These are phyloP conservation scores for Sicus ferrugineus DNA, from an alignment of 2,888 invertebrate species.

Conservation along the genomic window DNA sequence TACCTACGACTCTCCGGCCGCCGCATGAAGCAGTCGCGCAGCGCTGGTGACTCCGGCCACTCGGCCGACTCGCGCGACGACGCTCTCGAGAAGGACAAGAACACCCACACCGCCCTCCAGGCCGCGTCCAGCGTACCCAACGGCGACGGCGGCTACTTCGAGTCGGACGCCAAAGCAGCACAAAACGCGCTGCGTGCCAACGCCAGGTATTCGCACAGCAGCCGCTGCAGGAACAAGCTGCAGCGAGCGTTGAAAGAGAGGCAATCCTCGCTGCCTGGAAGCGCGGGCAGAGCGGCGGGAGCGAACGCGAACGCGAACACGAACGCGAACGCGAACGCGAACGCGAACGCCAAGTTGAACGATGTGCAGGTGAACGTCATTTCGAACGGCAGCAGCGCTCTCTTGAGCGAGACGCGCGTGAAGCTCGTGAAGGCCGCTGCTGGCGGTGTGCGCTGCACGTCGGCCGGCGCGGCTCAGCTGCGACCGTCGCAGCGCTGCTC, in stretches of 20 bases:
- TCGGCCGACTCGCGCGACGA: slow-evolving; percentile 59
- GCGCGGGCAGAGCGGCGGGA: slow-evolving; percentile 1
- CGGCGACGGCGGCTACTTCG: slow-evolving; percentile 34
- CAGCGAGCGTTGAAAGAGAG: slow-evolving; percentile 23
- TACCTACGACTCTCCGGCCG: slow-evolving; percentile 68
- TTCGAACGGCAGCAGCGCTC: slow-evolving; percentile 27
- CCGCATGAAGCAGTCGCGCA: slow-evolving; percentile 62
- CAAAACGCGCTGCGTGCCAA: background rate
- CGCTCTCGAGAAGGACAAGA: slow-evolving; percentile 60
- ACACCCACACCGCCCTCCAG: slow-evolving; percentile 52
- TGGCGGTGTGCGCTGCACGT: slow-evolving; percentile 15
- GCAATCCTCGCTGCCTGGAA: background rate
- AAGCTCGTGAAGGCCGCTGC: background rate
- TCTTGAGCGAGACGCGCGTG: slow-evolving; percentile 16
- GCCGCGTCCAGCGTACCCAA: slow-evolving; percentile 52
- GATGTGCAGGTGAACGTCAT: slow-evolving; percentile 43
- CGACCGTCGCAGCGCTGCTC: slow-evolving; percentile 51
- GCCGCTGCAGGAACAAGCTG: slow-evolving; percentile 2
- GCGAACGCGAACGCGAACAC: background rate
- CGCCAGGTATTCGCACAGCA: slow-evolving; percentile 20
- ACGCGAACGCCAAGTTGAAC: slow-evolving; percentile 27
- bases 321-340: slow-evolving; percentile 21
- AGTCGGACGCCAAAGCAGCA: background rate
- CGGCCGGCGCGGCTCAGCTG: slow-evolving; percentile 21
- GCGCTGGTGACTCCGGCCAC: slow-evolving; percentile 43